phyloP scores from a whole-genome alignment of 2,797 vertebrate species.

The Siniperca obscura region DNA sequence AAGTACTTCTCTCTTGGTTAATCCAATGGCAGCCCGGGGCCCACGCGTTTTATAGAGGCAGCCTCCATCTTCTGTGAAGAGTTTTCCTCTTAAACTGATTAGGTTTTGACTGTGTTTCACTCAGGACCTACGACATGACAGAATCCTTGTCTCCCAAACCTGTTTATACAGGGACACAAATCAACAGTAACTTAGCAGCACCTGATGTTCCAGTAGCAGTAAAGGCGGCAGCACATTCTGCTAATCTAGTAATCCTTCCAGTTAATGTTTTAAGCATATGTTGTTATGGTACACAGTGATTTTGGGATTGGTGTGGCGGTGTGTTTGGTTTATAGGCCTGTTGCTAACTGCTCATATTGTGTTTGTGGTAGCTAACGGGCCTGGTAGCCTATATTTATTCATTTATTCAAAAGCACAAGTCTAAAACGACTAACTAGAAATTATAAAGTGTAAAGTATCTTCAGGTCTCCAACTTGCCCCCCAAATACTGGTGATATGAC shows the following conservation, averaged over 20 bases:
- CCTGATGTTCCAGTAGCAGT: conserved; percentile 23
- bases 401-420: neutral
- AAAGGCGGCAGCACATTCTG: conserved; percentile 7
- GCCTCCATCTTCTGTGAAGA: conserved; percentile 26
- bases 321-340: conserved; percentile 6
- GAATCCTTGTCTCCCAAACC: conserved; percentile 8
- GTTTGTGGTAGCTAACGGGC: neutral
- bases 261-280: conserved; percentile 43
- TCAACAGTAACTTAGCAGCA: conserved; percentile 7
- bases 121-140: neutral
- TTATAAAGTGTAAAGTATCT: neutral
- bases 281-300: conserved; percentile 24
- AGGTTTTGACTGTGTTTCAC: conserved; percentile 1
- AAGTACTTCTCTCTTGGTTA: conserved; percentile 84
- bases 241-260: conserved; percentile 50
- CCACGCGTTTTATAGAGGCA: conserved; percentile 48
- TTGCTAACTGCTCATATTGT: neutral
- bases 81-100: conserved; percentile 28
- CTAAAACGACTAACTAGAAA: neutral
- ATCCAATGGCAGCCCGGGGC: conserved; percentile 77
- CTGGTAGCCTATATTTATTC: neutral
- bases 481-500: neutral
- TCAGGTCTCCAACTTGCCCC: too few relatives aligned
- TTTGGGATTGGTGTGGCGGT: neutral
- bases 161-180: conserved; percentile 1